Evolutionary conservation across 2,113 vertebrate genomes (phyloP).

Genomic region (Irena cyanogastra): DNA sequence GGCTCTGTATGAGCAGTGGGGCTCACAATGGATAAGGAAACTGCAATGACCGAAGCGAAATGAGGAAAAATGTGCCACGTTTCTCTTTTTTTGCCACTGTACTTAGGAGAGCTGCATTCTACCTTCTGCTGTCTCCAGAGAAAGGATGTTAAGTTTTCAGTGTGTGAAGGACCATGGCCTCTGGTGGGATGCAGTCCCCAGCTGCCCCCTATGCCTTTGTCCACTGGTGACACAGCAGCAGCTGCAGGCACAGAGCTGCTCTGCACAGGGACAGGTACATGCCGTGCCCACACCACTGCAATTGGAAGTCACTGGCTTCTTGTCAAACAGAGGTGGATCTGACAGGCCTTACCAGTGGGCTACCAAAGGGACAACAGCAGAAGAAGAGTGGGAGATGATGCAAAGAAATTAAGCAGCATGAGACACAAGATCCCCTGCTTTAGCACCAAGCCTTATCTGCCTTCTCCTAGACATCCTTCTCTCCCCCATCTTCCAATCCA

Average conservation of each 20-base stretch:
- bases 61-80: not conserved
- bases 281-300: rapidly evolving
- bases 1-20: not conserved
- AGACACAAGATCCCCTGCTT: not conserved
- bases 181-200: not conserved
- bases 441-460: not conserved
- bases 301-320: rapidly evolving
- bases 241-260: not conserved
- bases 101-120: not conserved
- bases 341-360: not conserved
- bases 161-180: not conserved
- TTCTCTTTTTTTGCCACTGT: not conserved
- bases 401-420: not conserved
- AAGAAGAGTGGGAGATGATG: not conserved
- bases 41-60: not conserved
- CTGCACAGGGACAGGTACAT: not conserved
- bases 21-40: not conserved
- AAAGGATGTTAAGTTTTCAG: not conserved
- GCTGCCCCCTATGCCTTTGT: not conserved
- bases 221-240: rapidly evolving
- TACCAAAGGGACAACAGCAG: not conserved
- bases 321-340: not conserved
- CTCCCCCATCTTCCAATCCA: not conserved
- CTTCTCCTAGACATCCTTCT: not conserved
- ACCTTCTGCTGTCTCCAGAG: not conserved